phyloP scores from a whole-genome alignment of 1,140 invertebrate species.

The Sweltsa coloradensis region DNA sequence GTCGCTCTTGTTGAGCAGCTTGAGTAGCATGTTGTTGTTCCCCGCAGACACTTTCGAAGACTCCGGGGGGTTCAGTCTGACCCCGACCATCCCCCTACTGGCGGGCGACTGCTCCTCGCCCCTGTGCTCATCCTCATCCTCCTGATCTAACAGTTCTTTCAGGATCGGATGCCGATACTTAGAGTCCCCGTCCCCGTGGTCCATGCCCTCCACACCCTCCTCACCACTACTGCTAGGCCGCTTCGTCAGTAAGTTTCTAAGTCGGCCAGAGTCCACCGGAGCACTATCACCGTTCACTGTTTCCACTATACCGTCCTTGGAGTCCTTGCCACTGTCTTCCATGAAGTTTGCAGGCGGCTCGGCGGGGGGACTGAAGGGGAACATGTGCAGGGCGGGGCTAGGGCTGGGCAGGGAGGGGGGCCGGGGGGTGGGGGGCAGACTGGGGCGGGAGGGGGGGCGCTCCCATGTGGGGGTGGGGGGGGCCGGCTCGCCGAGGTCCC shows the following conservation, averaged over 20 bases:
- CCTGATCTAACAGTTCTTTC: conserved; percentile 65
- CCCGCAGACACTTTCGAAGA: conserved; percentile 20
- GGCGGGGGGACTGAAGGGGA: conserved; percentile 42
- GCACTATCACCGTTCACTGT: conserved; percentile 12
- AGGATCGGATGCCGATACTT: conserved; percentile 47
- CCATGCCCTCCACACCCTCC: conserved; percentile 24
- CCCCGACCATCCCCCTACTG: conserved; percentile 17
- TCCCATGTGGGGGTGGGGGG: conserved; percentile 15
- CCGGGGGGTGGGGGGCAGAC: conserved; percentile 35
- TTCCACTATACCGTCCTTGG: conserved; percentile 16
- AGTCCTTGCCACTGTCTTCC: conserved; percentile 20
- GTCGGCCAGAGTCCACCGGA: conserved; percentile 42
- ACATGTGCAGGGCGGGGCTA: conserved; percentile 34
- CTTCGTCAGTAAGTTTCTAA: conserved; percentile 51
- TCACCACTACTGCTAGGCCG: conserved; percentile 24
- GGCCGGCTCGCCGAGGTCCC: conserved; percentile 32
- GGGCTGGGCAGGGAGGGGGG: conserved; percentile 35
- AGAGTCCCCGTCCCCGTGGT: conserved; percentile 27
- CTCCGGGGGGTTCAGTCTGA: conserved; percentile 19
- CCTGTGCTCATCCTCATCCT: conserved; percentile 53
- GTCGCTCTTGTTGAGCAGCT: conserved; percentile 74
- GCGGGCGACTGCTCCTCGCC: conserved; percentile 20
- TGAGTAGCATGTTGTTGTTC: conserved; percentile 58
- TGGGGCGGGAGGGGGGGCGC: conserved; percentile 43
- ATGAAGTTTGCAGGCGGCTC: conserved; percentile 22